Base-by-base conservation (phyloP, 2,113 vertebrate species). In the Albula goreensis region DNA sequence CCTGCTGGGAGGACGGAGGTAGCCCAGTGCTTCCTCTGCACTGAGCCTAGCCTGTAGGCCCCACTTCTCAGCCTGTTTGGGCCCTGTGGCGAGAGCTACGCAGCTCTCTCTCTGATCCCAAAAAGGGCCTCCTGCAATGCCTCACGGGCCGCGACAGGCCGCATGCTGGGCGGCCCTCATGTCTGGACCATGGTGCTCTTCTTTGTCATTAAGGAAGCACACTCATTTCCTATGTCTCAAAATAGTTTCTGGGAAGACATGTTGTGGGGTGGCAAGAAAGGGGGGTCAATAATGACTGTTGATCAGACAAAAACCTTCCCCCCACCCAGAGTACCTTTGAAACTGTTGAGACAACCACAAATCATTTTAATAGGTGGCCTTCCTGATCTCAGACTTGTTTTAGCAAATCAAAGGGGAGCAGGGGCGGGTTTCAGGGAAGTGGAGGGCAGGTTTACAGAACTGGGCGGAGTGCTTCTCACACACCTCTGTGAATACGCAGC, bases 161-260 rank as follows among this genome's bases (percentile, higher is more conserved):
- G 41, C 83, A 74, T 70, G 63, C 83, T 84, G 83, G 63, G 66
- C 19, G 9, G 63, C 83, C 25, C 60, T 70, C 79, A 7, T 80
- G 79, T 80, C 79, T 80, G 79, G 50, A 80, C 79, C 12, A 17
- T 19, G 79, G 79, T 50, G 48, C 79, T 50, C 79, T 80, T 57
- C 81, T 82, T 82, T 83, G 56, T 83, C 82, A 63, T 83, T 83
- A 83, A 11, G 56, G 57, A 80, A 80, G 79, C 50, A 80, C 22
- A 8, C 57, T 63, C 49, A 60, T 83, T 83, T 82, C 81, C 81
- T 82, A 57, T 82, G 52, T 82, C 51, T 82, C 52, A 49, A 60
- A 83, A 66, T 63, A 83, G 82, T 66, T 83, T 63, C 82, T 80
- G 17, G 48, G 50, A 80, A 80, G 48, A 80, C 79, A 51, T 80